A percentile compares a stretch with the other conserved stretches of the same genome.
Evolutionary conservation across 2,113 vertebrate genomes (phyloP).

Genomic region (Pristiophorus japonicus): DNA sequence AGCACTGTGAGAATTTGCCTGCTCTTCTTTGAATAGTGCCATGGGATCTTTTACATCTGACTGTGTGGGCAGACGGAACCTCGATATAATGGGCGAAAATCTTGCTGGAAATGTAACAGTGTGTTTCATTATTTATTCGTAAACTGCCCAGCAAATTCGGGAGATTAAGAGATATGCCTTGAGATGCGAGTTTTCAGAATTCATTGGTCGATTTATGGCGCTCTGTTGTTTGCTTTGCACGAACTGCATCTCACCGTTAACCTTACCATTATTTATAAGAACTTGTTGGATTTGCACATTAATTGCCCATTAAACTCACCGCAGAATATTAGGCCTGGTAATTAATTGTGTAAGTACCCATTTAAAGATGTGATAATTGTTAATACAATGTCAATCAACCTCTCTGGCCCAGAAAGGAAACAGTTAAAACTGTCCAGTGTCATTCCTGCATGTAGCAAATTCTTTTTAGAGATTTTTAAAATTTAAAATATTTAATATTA

Average conservation of each 20-base stretch:
- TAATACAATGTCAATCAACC: neutral
- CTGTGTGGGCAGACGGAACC: neutral
- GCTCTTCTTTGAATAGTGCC: neutral
- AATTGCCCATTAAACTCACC: neutral
- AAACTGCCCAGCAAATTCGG: neutral
- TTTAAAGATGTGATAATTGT: neutral
- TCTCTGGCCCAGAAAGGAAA: neutral
- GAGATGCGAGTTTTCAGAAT: neutral
- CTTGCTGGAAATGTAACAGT: neutral
- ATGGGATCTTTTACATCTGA: neutral
- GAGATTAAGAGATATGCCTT: neutral
- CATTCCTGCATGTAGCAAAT: neutral
- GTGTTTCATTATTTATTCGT: neutral
- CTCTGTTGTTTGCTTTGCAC: neutral
- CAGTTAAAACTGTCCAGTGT: neutral
- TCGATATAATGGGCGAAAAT: neutral
- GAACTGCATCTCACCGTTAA: neutral
- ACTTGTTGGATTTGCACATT: neutral
- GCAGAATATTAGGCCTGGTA: neutral
- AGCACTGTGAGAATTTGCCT: neutral
- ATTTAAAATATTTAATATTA: neutral
- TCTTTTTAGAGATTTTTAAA: neutral
- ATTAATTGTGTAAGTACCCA: neutral
- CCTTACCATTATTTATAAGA: neutral
- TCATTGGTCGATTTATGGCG: neutral